These are phyloP conservation scores for Accipiter virgatus DNA, from an alignment of 2,113 vertebrate species.

Conservation along the genomic window DNA sequence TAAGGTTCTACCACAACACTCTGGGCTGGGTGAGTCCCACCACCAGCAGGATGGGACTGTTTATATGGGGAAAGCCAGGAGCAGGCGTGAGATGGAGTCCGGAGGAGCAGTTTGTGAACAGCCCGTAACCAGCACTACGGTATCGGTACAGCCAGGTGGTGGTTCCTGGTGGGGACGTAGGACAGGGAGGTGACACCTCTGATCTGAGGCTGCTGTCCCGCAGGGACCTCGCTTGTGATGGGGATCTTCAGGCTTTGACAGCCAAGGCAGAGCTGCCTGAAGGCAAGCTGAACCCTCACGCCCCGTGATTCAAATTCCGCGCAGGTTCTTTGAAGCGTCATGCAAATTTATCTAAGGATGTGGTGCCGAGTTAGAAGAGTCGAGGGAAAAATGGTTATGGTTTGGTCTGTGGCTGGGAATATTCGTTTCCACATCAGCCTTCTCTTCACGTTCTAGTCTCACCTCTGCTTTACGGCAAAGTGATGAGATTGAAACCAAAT, in stretches of 20 bases:
- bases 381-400: not conserved
- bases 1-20: not conserved
- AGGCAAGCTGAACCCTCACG: fast-evolving
- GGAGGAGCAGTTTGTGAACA: not conserved
- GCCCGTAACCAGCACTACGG: too few species aligned
- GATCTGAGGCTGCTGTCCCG: not conserved
- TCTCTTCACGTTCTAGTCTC: not conserved
- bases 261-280: not conserved
- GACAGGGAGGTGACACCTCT: not conserved
- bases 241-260: not conserved
- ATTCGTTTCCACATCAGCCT: not conserved
- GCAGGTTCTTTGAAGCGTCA: not conserved
- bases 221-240: fast-evolving
- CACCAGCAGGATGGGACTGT: not conserved
- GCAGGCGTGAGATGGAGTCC: fast-evolving
- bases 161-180: not conserved
- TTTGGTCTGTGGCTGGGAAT: not conserved
- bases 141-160: not conserved
- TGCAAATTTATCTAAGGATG: not conserved
- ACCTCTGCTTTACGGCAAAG: not conserved
- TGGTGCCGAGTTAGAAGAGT: fast-evolving
- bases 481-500: not conserved
- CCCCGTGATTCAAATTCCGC: fast-evolving
- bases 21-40: not conserved
- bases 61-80: fast-evolving